Evolutionary conservation across 2,888 invertebrate genomes (phyloP).

Genomic region (Polydrusus cervinus): DNA sequence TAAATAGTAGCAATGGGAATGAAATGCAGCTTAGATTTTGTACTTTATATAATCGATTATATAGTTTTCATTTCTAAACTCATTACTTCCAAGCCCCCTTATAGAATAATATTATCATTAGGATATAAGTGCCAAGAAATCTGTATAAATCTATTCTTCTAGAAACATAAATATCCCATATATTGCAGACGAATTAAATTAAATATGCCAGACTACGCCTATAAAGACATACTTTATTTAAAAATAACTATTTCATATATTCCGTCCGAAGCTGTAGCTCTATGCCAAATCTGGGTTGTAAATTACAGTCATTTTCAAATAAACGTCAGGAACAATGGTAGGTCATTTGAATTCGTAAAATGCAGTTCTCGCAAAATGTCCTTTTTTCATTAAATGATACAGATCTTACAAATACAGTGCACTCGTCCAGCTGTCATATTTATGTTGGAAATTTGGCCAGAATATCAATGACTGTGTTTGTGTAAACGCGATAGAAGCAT

Average conservation of each 20-base stretch:
- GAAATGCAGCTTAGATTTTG: too few species aligned
- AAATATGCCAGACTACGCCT: background rate
- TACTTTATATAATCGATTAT: too few species aligned
- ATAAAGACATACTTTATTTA: conserved; percentile 1
- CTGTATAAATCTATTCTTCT: background rate
- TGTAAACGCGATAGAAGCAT: background rate
- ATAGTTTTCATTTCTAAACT: too few species aligned
- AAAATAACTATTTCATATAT: conserved; percentile 21
- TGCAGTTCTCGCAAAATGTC: background rate
- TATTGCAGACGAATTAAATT: background rate
- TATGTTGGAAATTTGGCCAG: conserved; percentile 4
- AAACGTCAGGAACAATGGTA: conserved; percentile 32
- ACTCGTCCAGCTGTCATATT: conserved; percentile 1
- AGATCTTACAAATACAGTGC: conserved; percentile 31
- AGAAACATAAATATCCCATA: background rate
- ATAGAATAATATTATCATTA: too few species aligned
- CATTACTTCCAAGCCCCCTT: too few species aligned
- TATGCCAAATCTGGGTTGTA: conserved; percentile 10
- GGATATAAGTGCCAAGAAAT: too few species aligned
- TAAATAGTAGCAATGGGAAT: too few species aligned
- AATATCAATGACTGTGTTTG: background rate
- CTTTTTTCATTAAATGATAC: conserved; percentile 34
- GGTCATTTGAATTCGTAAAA: conserved; percentile 20
- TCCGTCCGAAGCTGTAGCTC: conserved; percentile 1
- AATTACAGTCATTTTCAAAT: conserved; percentile 33